Percentiles rank a stretch among this genome's conserved stretches.
These are phyloP conservation scores for Melipona quadrifasciata DNA, from an alignment of 1,140 invertebrate genomes.

Conservation along the genomic window DNA sequence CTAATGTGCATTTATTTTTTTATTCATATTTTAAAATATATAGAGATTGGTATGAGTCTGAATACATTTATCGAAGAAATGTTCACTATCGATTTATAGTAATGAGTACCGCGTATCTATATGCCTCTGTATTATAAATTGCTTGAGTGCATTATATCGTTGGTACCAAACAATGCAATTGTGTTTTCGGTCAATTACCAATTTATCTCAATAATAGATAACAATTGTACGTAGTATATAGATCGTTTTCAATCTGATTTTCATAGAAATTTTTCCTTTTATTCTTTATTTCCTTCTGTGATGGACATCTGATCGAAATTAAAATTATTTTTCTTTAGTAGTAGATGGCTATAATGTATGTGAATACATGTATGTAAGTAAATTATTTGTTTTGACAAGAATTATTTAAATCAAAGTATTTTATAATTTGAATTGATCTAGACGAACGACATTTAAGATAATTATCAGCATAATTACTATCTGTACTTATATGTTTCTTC, in stretches of 20 bases:
- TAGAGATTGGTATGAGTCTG: too few species aligned
- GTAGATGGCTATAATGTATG: not conserved
- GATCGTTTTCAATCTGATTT: not conserved
- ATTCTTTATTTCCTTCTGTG: too few species aligned
- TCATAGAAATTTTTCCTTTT: not conserved
- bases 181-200: not conserved
- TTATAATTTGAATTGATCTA: not conserved
- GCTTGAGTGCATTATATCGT: not conserved
- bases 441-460: not conserved
- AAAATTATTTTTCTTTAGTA: not conserved
- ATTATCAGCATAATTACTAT: not conserved
- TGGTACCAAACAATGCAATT: not conserved
- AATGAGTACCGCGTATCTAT: not conserved
- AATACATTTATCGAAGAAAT: not conserved
- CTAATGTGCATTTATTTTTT: not conserved
- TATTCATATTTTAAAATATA: not conserved
- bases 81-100: slow-evolving; percentile 23
- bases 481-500: not conserved
- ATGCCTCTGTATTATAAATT: not conserved
- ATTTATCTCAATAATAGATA: not conserved
- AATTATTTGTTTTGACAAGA: not conserved
- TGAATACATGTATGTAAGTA: not conserved
- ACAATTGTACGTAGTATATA: too few species aligned
- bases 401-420: not conserved
- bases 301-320: not conserved